Base-by-base conservation (phyloP, 2,888 invertebrate species). In the Alloscopus bannaensis region DNA sequence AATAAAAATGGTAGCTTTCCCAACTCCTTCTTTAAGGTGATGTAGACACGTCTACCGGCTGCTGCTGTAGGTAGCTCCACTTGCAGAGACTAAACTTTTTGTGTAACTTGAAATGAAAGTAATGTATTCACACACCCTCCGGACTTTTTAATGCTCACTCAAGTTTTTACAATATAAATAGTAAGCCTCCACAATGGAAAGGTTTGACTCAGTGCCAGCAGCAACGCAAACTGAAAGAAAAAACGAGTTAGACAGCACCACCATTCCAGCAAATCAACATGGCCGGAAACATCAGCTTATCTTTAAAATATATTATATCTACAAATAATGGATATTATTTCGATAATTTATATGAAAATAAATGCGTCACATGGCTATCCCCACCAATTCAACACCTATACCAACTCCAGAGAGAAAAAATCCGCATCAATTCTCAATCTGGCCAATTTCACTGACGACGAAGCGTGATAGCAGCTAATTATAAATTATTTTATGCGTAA, bases 231-330 rank as follows among this genome's bases (percentile, higher is more conserved):
- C 24, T 55, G 2, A 8, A 55, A 11, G 52, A 52, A 24, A 6
- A 52, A 24, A 22, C 3, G 24, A 3, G 52, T 47, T 2, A 4
- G 36, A 13, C 36, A 13, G 36, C 36, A 36, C 8, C 8, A 3
- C 28, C 57, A 47, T 77, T 77, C 62, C 57, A 77, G 62, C 64
- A 50, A 69, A 77, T 50, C 47, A 70, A 78, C 71, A 70, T 78
- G 78, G 78, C 78, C 78, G 78, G 78, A 78, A 78, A 78, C 78
- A 78, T 78, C 78, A 78, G 78, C 71, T 78, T 78, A 78, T 78
- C 78, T 70, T 65, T 26, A 77, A 75, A 77, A 77, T 78, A 78
- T 78, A 65, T 68, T 71, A 65, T 71, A 26, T 26, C 70, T 65
- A 71, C 70, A 78, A n/a, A n/a, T n/a, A n/a, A 64, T 57, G 42